Conservation (phyloP, 2,797 vertebrate genomes). For the Hypotaenidia okinawae region DNA sequence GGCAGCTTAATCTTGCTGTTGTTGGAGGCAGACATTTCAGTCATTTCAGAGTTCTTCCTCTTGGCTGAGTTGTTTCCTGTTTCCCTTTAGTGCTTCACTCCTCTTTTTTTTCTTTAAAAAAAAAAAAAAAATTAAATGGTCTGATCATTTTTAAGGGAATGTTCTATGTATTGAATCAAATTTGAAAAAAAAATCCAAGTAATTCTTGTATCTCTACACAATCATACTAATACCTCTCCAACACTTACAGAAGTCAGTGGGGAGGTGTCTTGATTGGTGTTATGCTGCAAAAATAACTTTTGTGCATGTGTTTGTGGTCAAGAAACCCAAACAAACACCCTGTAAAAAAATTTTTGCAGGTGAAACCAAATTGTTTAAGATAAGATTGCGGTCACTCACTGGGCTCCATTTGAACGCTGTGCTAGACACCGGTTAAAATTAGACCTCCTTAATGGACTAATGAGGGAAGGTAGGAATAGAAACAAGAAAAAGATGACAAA, state of each 20-base stretch:
- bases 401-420: not conserved
- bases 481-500: constrained; percentile 15
- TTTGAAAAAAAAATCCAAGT: not conserved
- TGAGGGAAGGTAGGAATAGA: not conserved
- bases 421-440: not conserved
- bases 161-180: not conserved
- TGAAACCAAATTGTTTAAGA: not conserved
- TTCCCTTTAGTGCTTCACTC: not conserved
- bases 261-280: not conserved
- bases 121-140: not conserved
- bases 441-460: not conserved
- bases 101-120: no score
- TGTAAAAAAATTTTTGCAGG: not conserved
- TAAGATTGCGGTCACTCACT: not conserved
- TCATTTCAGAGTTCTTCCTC: not conserved
- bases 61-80: not conserved
- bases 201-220: not conserved
- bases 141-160: not conserved
- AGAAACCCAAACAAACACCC: not conserved
- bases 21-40: not conserved
- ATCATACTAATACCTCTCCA: not conserved
- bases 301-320: not conserved
- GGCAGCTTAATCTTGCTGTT: not conserved
- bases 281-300: not conserved
- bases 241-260: not conserved